Base-by-base conservation (phyloP, 2,888 invertebrate genomes). In the Amorpha juglandis region DNA sequence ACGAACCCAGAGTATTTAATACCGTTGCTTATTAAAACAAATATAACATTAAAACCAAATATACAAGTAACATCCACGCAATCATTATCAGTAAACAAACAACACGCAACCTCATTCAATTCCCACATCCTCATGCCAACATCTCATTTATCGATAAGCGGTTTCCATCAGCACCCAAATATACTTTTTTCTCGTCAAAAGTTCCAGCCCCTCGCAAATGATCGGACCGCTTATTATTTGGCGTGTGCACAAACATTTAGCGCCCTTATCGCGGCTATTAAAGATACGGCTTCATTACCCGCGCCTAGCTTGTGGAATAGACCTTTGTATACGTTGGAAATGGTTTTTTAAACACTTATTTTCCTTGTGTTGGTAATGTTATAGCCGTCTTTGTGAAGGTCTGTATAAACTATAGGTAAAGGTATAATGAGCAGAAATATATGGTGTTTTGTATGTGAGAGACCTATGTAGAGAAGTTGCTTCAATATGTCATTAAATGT, bases 221-320 rank as follows among this genome's bases (percentile, higher is more conserved):
- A 91, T 91, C 90, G 87, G 81, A 74, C 27, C 89, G 88, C 89
- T 91, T 92, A 92, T 92, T 92, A 92, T 92, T 92, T 92, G 91
- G 92, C 92, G 92, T 92, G 92, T 89, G 89, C 90, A 83, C 92
- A 91, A 92, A 91, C 93, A 93, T 93, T 92, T 90, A 90, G 88
- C 88, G 78, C 84, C 87, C 91, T 93, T 93, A 93, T 92, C 93
- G 86, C 77, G 78, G 80, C 91, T 86, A 91, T 92, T 93, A 92
- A 89, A 90, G 91, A 91, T 92, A 92, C 87, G 90, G 92, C 92
- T 93, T 92, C 93, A 93, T 93, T 93, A 92, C 89, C 48, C 64
- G 63, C 53, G 62, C 66, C 62, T 45, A 81, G 79, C 78, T 81
- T 78, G 78, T 77, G 73, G 76, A 74, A 75, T 74, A 76, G 69